Base-by-base conservation (phyloP, 2,113 vertebrate genomes). In the Chamaetylas fuelleborni region DNA sequence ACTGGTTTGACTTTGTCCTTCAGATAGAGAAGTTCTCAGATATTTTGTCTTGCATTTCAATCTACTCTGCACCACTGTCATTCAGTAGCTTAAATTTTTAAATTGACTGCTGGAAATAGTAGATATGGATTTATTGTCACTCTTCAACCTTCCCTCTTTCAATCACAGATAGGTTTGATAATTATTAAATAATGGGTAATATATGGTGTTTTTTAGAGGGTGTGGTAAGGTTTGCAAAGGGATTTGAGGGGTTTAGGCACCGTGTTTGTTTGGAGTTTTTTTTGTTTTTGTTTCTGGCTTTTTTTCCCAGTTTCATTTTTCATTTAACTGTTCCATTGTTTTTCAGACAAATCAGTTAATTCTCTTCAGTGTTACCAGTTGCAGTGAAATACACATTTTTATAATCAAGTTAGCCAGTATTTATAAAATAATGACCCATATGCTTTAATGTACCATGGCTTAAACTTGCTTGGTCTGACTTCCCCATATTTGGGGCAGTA, bases 201-300 rank as follows among this genome's bases (percentile, higher is more conserved):
- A 15, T 57, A 72, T 40, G 3, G 3, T 51, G 6, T 0, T 0
- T 74, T 86, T 62, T 66, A 15, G 28, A 81, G 38, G 22, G 33
- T 66, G 22, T 72, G 5, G 3, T 67, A 56, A 69, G 26, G 8
- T 56, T 79, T 57, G 4, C 14, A 31, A 9, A 9, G 17, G 3
- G 4, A 24, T 17, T 67, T 25, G 3, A 5, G 17, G 2, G 4
- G 8, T 62, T 84, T 12, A 6, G 3, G 23, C 5, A 1, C 8
- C 26, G 5, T 1, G 4, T 24, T 54, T 40, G 5, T 33, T 13
- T 8, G 53, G 8, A 11, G 5, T 6, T 6, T 5, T 17, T 19
- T 19, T 10, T 53, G 17, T 53, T 17, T 28, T 54, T 19, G 12
- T 45, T 20, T 45, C 19, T 45, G 47, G 3, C 14, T 34, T 14